Conservation (phyloP, 2,113 vertebrate species). For the Nothobranchius kuhntae region DNA sequence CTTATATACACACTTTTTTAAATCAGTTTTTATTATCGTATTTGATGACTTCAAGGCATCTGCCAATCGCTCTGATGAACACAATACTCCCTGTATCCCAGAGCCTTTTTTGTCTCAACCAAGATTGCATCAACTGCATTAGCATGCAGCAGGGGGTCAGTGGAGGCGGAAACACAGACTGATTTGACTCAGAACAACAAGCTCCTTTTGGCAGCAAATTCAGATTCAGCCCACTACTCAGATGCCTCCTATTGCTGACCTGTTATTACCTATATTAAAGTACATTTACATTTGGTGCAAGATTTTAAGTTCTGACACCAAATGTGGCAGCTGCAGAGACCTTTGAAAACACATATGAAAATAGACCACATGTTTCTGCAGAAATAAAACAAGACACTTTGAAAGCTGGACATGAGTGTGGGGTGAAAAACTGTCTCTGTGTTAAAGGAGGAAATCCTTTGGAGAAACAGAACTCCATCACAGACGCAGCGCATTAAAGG, state of each 20-base stretch:
- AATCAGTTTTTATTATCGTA: conserved; percentile 37
- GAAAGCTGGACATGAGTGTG: conserved; percentile 13
- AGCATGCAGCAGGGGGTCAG: conserved; percentile 63
- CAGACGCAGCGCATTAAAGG: conserved; percentile 38
- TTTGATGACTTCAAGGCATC: conserved; percentile 29
- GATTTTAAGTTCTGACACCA: conserved; percentile 21
- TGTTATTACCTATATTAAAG: conserved; percentile 29
- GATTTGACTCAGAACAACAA: conserved; percentile 63
- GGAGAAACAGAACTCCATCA: conserved; percentile 37
- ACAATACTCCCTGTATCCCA: conserved; percentile 53
- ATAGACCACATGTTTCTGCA: conserved; percentile 6
- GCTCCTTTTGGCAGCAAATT: conserved; percentile 64
- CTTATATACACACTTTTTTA: conserved; percentile 10
- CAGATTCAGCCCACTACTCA: conserved; percentile 61
- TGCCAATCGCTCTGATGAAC: conserved; percentile 22
- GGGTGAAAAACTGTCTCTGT: conserved; percentile 8
- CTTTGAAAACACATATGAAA: conserved; percentile 32
- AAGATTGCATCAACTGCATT: conserved; percentile 60
- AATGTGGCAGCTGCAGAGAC: conserved; percentile 11
- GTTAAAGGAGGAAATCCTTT: conserved; percentile 39
- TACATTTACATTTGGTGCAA: conserved; percentile 1
- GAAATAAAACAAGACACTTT: background rate
- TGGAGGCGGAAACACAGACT: conserved; percentile 60
- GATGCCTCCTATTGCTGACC: conserved; percentile 40
- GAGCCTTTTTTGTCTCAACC: conserved; percentile 47